Evolutionary conservation across 2,888 invertebrate species (phyloP).

Genomic region (Agriopis aurantiaria): DNA sequence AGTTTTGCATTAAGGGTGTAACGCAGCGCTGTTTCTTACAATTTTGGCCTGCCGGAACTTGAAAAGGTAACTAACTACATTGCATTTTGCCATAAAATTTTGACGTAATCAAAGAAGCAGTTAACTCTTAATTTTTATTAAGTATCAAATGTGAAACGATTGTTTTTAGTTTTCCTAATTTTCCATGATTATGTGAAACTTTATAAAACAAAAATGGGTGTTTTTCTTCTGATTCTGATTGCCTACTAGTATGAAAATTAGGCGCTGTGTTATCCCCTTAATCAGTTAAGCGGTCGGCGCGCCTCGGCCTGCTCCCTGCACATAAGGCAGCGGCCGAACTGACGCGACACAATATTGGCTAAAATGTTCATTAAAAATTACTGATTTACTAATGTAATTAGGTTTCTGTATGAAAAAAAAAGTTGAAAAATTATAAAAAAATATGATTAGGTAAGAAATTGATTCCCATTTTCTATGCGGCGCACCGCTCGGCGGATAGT

Average conservation of each 20-base stretch:
- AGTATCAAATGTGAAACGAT: too few relatives aligned
- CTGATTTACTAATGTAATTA: constrained; percentile 54
- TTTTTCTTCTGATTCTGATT: too few relatives aligned
- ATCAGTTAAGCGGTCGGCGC: constrained; percentile 46
- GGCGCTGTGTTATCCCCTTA: constrained; percentile 38
- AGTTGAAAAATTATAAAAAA: constrained; percentile 53
- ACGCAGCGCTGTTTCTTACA: too few relatives aligned
- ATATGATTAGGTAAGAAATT: constrained; percentile 51
- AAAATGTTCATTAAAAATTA: constrained; percentile 48
- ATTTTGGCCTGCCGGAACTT: too few relatives aligned
- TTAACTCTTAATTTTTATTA: too few relatives aligned
- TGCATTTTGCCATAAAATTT: too few relatives aligned
- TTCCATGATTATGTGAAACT: too few relatives aligned
- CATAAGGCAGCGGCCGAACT: constrained; percentile 31
- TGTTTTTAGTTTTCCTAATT: too few relatives aligned
- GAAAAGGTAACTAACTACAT: too few relatives aligned
- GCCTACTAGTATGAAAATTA: too few relatives aligned
- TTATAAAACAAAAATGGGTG: too few relatives aligned
- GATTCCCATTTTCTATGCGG: constrained; percentile 43
- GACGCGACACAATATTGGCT: constrained; percentile 39
- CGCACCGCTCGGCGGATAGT: constrained; percentile 41
- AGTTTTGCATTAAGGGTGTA: constrained; percentile 63
- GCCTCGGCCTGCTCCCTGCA: constrained; percentile 41
- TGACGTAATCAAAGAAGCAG: too few relatives aligned
- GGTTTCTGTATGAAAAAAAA: constrained; percentile 55